Conservation (phyloP, 1,140 invertebrate species). For the Lycorma delicatula region DNA sequence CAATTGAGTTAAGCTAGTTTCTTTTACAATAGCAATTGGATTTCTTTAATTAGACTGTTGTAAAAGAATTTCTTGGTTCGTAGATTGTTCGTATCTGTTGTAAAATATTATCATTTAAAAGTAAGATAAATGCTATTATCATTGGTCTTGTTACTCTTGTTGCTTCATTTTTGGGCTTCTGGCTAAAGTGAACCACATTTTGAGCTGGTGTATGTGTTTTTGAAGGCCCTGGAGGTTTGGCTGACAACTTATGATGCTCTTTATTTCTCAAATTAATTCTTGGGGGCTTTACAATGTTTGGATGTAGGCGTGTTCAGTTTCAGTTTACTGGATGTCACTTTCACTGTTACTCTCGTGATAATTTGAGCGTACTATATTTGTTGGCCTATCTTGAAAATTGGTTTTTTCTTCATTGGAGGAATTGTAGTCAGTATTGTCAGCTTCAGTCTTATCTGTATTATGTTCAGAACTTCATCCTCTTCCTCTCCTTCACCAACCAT, state of each 20-base stretch:
- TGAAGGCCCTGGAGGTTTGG: neutral
- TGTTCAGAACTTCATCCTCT: neutral
- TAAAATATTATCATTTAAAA: neutral
- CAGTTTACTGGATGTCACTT: neutral
- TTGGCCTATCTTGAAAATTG: neutral
- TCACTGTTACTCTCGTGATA: neutral
- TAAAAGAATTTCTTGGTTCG: neutral
- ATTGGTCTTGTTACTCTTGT: neutral
- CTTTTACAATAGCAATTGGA: neutral
- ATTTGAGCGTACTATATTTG: neutral
- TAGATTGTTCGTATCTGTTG: neutral
- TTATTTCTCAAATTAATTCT: neutral
- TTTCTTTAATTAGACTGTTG: neutral
- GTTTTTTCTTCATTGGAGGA: neutral
- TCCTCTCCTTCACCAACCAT: neutral
- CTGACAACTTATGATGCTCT: neutral
- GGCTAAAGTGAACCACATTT: neutral
- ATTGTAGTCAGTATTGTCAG: neutral
- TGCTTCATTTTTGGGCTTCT: slow-evolving; percentile 3
- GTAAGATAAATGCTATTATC: neutral
- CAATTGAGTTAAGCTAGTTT: too few relatives aligned
- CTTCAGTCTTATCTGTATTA: slow-evolving; percentile 1
- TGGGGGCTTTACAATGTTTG: neutral
- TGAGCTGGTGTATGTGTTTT: neutral
- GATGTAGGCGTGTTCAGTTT: neutral